Conservation (phyloP, 2,888 invertebrate genomes). For the Arctia plantaginis region DNA sequence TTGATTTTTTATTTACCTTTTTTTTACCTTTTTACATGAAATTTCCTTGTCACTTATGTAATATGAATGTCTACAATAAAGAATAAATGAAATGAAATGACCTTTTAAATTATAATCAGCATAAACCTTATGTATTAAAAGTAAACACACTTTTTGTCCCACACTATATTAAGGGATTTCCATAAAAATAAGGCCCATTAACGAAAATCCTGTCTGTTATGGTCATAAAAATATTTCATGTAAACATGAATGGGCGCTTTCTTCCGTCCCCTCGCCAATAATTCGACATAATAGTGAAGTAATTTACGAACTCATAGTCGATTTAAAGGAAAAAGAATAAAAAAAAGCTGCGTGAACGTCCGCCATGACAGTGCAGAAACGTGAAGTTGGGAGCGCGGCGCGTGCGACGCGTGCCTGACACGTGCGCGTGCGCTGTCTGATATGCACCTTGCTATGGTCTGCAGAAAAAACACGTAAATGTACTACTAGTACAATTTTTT, state of each 20-base stretch:
- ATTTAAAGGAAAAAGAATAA: slow-evolving; percentile 65
- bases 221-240: slow-evolving; percentile 72
- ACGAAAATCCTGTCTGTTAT: slow-evolving; percentile 47
- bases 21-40: too few species aligned
- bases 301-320: slow-evolving; percentile 77
- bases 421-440: slow-evolving; percentile 58
- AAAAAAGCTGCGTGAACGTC: slow-evolving; percentile 69
- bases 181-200: slow-evolving; percentile 52
- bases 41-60: too few species aligned
- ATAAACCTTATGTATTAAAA: neutral
- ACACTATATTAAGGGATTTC: slow-evolving; percentile 29
- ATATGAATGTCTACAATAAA: too few species aligned
- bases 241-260: slow-evolving; percentile 72
- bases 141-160: neutral
- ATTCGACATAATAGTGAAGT: slow-evolving; percentile 73
- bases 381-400: slow-evolving; percentile 58
- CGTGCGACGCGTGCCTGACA: slow-evolving; percentile 73
- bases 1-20: too few species aligned
- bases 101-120: neutral
- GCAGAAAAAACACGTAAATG: slow-evolving; percentile 54
- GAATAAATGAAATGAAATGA: too few species aligned
- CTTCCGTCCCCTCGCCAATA: slow-evolving; percentile 62
- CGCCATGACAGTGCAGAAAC: slow-evolving; percentile 80
- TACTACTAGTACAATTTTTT: neutral
- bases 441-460: slow-evolving; percentile 77